Base-by-base conservation (phyloP, 1,140 invertebrate genomes). In the Leptinotarsa texana region DNA sequence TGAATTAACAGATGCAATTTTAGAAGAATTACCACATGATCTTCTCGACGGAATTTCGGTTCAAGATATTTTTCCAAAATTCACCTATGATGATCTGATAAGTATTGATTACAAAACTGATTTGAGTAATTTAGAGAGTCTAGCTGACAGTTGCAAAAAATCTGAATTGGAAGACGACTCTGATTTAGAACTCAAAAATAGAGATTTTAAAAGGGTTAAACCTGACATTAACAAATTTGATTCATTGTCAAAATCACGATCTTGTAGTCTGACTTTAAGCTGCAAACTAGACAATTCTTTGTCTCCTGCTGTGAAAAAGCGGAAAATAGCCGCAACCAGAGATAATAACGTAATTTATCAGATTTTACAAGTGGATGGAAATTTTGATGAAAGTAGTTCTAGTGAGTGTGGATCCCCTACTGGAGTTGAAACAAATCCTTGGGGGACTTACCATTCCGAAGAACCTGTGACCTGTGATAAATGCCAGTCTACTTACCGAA, bases 401-500 rank as follows among this genome's bases (percentile, higher is more conserved):
- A 77, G 88, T 86, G 88, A 87, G 85, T 84, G 83, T 75, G 83
- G 77, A 47, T 84, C 83, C 24, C 82, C 83, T 24, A 73, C 77
- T 76, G 74, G 63, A 3, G 74, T 80, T 63, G 63, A n/a, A 18
- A 75, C 75, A 33, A 72, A 82, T 74, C 27, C 74, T 13, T 83
- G 82, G 82, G 74, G 72, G 17, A 74, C 62, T 61, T 85, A 87
- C 79, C 84, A 87, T 66, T 82, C 83, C 57, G 92, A 93, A 78
- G 91, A 89, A 76, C 93, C 94, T 18, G 95, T 96, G 0, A 94
- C 93, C 79, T 97, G 96, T 85, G 90, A 92, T 76, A 89, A 92
- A 70, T 98, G 96, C 83, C 93, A 94, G 80, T 92, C 94, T 80
- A 93, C 94, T 3, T 98, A 98, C 83, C 89, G 96, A 81, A 97